Evolutionary conservation across 1,140 invertebrate species (phyloP).

Genomic region (Tetramorium parvispinum): DNA sequence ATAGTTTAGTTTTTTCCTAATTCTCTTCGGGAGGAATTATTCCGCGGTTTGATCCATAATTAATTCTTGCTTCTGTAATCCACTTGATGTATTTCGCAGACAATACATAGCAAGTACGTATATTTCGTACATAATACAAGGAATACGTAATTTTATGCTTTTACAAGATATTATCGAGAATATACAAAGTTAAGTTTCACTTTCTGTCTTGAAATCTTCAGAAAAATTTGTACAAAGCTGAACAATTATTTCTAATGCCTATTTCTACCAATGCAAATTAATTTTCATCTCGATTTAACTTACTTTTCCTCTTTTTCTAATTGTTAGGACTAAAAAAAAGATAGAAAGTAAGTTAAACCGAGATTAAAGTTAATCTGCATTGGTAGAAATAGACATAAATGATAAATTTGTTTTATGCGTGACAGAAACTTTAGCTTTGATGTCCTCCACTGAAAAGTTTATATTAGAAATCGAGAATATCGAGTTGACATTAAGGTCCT

Average conservation of each 20-base stretch:
- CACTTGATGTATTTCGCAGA: background rate
- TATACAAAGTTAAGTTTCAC: background rate
- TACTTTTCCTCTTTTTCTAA: no score
- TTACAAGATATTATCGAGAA: background rate
- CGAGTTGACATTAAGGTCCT: background rate
- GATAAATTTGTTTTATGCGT: background rate
- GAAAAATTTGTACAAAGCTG: background rate
- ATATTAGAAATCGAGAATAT: background rate
- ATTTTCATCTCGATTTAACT: no score
- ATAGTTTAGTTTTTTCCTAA: constrained; percentile 10
- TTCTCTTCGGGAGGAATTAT: constrained; percentile 14
- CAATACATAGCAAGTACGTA: no score
- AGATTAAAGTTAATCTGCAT: no score
- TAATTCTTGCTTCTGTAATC: background rate
- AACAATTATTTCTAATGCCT: background rate
- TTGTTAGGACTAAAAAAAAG: no score
- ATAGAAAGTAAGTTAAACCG: no score
- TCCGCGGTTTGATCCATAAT: background rate
- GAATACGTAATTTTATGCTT: background rate
- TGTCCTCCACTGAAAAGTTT: background rate
- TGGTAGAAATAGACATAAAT: no score
- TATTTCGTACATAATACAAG: background rate
- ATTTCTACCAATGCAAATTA: no score
- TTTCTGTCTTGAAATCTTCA: background rate
- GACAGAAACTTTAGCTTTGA: background rate